Base-by-base conservation (phyloP, 2,797 vertebrate species). In the Aeoliscus strigatus region DNA sequence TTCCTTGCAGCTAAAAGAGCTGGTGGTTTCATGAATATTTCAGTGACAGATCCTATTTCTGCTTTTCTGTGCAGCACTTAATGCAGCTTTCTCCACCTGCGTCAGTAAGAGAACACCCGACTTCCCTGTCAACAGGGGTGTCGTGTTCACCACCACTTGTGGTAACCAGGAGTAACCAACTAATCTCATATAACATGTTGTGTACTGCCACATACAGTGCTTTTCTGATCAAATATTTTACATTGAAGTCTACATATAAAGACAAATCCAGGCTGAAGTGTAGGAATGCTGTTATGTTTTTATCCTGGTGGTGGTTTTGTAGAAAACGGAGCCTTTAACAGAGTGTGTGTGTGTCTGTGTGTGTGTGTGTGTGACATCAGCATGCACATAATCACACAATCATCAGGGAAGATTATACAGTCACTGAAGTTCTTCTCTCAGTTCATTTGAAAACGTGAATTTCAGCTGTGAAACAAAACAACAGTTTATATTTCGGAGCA, bases 11-110 rank as follows among this genome's bases (percentile, higher is more conserved):
- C 60, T 74, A 54, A 58, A 75, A 70, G 15, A 21, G 15, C 44
- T 11, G 44, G 17, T n/a, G 16, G 43, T 47, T 60, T 75, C 76
- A 83, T 87, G 42, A 84, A 86, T 83, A 83, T 85, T 87, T 82
- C 65, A 86, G 40, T 60, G 47, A 34, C 33, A 2, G 73, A 72
- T 84, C 66, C 30, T 69, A 54, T 83, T 78, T 73, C 78, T 41
- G 54, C 53, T 59, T 65, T 54, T 65, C 42, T 58, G 36, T 40
- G 44, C 39, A 14, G 39, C 12, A 1, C 31, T 55, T 13, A 8
- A 26, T 51, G 55, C 48, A 60, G 59, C 60, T 68, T 64, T 67
- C 60, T 57, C 57, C 48, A 33, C 27, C 66, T 64, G 41, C 33
- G 7, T 29, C 52, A 45, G 75, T 70, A 80, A 74, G 53, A 64